These are phyloP conservation scores for Drosophila saltans DNA, from an alignment of 1,140 invertebrate genomes.

Conservation along the genomic window DNA sequence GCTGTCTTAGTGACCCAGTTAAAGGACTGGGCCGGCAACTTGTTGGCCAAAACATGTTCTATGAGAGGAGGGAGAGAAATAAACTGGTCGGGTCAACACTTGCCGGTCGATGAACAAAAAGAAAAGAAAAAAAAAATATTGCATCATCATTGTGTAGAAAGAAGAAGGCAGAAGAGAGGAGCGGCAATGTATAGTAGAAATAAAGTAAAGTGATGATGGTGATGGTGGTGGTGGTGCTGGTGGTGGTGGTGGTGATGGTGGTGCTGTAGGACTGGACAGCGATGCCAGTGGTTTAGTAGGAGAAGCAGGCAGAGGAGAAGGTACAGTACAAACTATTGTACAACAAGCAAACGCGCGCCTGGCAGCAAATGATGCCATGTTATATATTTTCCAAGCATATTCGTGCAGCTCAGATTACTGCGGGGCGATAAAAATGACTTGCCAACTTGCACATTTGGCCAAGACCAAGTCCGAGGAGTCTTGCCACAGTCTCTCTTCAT, in stretches of 20 bases:
- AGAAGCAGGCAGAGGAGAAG: conserved; percentile 23
- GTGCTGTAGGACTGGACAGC: not conserved
- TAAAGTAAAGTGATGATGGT: not conserved
- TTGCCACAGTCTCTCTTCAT: not conserved
- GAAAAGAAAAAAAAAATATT: conserved; percentile 44
- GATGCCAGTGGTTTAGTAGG: not conserved
- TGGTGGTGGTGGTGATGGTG: not conserved
- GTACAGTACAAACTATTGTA: conserved; percentile 61
- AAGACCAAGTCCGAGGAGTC: conserved; percentile 44
- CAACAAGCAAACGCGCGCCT: conserved; percentile 80
- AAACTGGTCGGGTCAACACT: conserved; percentile 59
- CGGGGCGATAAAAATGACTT: conserved; percentile 80
- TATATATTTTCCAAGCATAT: conserved; percentile 74
- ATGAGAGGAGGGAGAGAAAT: conserved; percentile 18
- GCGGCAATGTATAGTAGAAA: not conserved
- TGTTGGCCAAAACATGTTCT: conserved; percentile 74
- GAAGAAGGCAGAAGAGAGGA: conserved; percentile 8
- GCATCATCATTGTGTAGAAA: conserved; percentile 65
- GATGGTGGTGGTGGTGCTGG: not conserved
- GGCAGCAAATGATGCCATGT: conserved; percentile 79
- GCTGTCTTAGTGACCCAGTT: conserved; percentile 75
- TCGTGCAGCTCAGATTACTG: conserved; percentile 81
- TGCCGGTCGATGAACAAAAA: conserved; percentile 27
- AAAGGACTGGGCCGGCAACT: conserved; percentile 70
- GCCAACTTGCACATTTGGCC: conserved; percentile 80